Percentiles rank a stretch among this genome's conserved stretches.
phyloP scores from a whole-genome alignment of 1,140 invertebrate genomes.

The Sarcophaga bullata region DNA sequence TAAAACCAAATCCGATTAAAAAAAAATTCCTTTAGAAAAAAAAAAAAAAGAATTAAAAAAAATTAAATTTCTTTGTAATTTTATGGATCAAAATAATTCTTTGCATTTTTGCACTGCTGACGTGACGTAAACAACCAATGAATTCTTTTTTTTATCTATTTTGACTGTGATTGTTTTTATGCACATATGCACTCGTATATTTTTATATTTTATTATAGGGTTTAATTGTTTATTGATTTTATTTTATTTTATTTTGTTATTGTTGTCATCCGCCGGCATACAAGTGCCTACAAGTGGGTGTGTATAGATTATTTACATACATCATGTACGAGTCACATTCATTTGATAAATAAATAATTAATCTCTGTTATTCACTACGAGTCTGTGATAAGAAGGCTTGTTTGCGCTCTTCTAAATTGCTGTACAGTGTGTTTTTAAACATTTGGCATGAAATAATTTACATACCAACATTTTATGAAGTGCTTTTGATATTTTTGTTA shows the following conservation, averaged over 20 bases:
- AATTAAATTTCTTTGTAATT: too few species aligned
- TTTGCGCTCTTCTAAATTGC: too few species aligned
- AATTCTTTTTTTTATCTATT: not conserved
- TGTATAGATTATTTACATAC: not conserved
- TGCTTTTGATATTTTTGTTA: too few species aligned
- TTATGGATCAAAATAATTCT: not conserved
- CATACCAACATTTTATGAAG: too few species aligned
- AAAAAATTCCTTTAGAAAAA: too few species aligned
- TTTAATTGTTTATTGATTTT: constrained; percentile 11
- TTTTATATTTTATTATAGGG: not conserved
- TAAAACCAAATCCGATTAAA: too few species aligned
- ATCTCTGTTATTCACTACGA: not conserved
- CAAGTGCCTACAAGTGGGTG: not conserved
- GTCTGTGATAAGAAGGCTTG: too few species aligned
- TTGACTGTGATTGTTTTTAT: too few species aligned
- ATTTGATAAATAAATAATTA: not conserved
- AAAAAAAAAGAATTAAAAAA: too few species aligned
- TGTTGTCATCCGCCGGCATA: not conserved
- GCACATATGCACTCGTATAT: not conserved
- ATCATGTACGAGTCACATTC: not conserved
- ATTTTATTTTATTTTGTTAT: not conserved
- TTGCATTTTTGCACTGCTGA: not conserved
- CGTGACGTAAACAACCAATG: not conserved
- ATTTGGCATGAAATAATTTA: too few species aligned
- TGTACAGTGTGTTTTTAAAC: too few species aligned